Percentiles rank a stretch among this genome's conserved stretches.
phyloP scores from a whole-genome alignment of 2,113 vertebrate species.

The Chaetodon trifascialis region DNA sequence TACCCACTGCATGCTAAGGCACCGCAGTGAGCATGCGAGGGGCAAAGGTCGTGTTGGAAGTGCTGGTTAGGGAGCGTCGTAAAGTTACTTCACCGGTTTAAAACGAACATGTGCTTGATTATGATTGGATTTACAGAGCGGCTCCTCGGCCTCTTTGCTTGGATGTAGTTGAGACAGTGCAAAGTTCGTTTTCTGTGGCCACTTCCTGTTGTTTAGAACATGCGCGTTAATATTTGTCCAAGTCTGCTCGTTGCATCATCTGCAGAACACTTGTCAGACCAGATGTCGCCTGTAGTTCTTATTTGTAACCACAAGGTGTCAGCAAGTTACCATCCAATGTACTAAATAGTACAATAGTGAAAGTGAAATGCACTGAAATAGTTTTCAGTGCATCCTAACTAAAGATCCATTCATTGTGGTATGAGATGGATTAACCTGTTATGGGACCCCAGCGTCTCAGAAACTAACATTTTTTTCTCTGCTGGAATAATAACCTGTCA shows the following conservation, averaged over 20 bases:
- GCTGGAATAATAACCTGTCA: neutral
- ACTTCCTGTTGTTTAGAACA: conserved; percentile 19
- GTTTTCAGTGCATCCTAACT: neutral
- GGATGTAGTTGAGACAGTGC: neutral
- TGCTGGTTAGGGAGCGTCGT: conserved; percentile 66
- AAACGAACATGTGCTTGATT: conserved; percentile 26
- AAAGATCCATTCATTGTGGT: neutral
- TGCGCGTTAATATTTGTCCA: conserved; percentile 38
- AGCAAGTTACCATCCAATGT: conserved; percentile 12
- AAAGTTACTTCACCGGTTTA: conserved; percentile 36
- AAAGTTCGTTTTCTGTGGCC: conserved; percentile 49
- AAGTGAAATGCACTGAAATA: too few relatives aligned
- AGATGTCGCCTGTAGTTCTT: neutral
- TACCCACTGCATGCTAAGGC: conserved; percentile 64
- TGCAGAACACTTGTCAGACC: neutral
- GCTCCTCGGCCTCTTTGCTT: neutral
- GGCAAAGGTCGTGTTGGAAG: conserved; percentile 46
- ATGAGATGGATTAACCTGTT: neutral
- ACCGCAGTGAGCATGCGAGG: conserved; percentile 1
- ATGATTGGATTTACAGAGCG: rapidly evolving
- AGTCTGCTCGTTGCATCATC: neutral
- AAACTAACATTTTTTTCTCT: neutral
- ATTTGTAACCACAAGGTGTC: conserved; percentile 51
- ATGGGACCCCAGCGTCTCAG: neutral
- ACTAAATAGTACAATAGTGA: neutral